Conservation (phyloP, 2,888 invertebrate species). For the Hyposoter didymator region DNA sequence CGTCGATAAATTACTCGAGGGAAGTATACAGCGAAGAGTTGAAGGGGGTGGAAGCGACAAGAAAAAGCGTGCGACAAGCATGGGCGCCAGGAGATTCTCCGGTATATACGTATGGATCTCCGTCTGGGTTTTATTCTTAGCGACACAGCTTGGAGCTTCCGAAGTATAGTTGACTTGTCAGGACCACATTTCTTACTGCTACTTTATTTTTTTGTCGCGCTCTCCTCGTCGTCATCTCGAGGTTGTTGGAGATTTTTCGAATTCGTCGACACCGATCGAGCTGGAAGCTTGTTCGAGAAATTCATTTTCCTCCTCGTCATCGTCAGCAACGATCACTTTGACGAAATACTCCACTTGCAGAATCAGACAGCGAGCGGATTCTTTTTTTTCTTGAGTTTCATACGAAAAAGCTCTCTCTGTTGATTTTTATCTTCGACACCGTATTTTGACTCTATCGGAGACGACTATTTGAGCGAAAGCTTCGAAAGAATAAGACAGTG, state of each 20-base stretch:
- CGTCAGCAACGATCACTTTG: not conserved
- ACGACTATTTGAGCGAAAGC: not conserved
- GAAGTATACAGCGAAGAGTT: slow-evolving; percentile 23
- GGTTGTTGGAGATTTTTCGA: not conserved
- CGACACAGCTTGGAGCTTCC: not conserved
- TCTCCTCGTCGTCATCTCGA: not conserved
- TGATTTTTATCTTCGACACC: slow-evolving; percentile 6
- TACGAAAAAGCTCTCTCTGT: not conserved
- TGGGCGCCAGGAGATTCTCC: slow-evolving; percentile 30
- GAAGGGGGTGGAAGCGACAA: slow-evolving; percentile 5
- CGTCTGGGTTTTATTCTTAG: slow-evolving; percentile 33
- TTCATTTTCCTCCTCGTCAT: not conserved
- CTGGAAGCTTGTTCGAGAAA: not conserved
- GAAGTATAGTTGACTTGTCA: slow-evolving; percentile 9
- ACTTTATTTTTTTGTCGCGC: slow-evolving; percentile 4
- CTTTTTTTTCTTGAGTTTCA: not conserved
- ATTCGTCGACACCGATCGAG: slow-evolving; percentile 8
- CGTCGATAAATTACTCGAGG: slow-evolving; percentile 58
- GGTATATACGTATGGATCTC: slow-evolving; percentile 2
- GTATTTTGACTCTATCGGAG: not conserved
- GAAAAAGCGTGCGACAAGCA: slow-evolving; percentile 39
- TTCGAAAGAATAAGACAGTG: slow-evolving; percentile 2
- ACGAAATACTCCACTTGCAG: not conserved
- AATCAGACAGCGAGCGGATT: not conserved
- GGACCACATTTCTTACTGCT: slow-evolving; percentile 20